Conservation (phyloP, 2,113 vertebrate species). For the Xiphophorus hellerii region DNA sequence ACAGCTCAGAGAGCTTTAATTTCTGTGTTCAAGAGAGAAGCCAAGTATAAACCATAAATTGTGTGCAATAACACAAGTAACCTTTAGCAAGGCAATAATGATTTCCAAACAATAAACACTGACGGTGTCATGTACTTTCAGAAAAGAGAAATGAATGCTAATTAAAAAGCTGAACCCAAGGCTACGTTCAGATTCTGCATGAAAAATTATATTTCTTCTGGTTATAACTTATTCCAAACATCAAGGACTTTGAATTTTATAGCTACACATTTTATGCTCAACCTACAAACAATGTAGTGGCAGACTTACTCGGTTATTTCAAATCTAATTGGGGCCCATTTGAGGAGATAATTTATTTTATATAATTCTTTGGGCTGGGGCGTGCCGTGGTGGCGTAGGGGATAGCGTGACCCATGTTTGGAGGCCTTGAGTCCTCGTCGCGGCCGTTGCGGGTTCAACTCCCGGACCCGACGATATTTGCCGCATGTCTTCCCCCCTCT, state of each 20-base stretch:
- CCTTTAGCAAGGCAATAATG: slow-evolving; percentile 15
- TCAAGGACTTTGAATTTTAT: slow-evolving; percentile 12
- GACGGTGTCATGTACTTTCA: background rate
- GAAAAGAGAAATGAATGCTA: slow-evolving; percentile 10
- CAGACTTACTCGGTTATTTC: slow-evolving; percentile 5
- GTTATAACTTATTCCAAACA: slow-evolving; percentile 7
- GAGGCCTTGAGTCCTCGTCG: too few species aligned
- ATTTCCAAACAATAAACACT: slow-evolving; percentile 9
- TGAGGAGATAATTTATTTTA: slow-evolving; percentile 7
- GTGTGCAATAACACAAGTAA: slow-evolving; percentile 3
- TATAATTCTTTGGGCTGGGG: too few species aligned
- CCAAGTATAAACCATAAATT: slow-evolving; percentile 8
- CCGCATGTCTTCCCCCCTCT: too few species aligned
- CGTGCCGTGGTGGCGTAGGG: too few species aligned
- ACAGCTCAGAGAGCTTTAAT: slow-evolving; percentile 9
- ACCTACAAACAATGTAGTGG: background rate
- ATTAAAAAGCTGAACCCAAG: background rate
- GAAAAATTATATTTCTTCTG: background rate
- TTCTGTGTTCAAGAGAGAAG: slow-evolving; percentile 25
- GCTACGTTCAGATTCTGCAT: background rate
- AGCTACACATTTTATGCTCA: background rate
- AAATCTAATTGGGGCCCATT: slow-evolving; percentile 7
- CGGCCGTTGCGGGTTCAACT: too few species aligned
- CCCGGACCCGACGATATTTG: too few species aligned
- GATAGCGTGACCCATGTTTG: too few species aligned